phyloP scores from a whole-genome alignment of 2,888 invertebrate species.

The Drosophila demipolita region DNA sequence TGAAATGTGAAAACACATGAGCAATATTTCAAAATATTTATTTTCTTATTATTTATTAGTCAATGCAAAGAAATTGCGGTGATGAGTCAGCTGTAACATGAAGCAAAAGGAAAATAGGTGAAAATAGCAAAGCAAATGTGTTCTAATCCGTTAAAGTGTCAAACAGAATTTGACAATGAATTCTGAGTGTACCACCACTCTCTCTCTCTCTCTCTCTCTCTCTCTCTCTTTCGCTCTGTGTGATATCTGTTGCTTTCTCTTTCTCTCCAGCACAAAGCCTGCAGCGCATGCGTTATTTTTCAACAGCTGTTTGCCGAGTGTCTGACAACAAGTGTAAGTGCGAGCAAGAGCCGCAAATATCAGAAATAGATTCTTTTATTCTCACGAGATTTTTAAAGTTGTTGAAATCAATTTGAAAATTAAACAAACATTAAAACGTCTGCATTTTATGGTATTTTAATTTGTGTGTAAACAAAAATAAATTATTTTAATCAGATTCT shows the following conservation, averaged over 20 bases:
- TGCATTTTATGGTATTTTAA: conserved; percentile 19
- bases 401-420: conserved; percentile 9
- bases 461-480: conserved; percentile 66
- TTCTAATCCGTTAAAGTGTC: conserved; percentile 38
- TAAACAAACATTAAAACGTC: conserved; percentile 16
- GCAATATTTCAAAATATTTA: conserved; percentile 20
- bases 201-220: conserved; percentile 18
- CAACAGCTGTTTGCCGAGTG: conserved; percentile 46
- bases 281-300: conserved; percentile 54
- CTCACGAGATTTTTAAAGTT: conserved; percentile 22
- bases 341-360: conserved; percentile 47
- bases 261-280: conserved; percentile 39
- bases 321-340: conserved; percentile 66
- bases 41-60: conserved; percentile 37
- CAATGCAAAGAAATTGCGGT: conserved; percentile 20
- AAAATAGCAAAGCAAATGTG: conserved; percentile 27
- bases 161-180: conserved; percentile 46
- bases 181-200: not conserved
- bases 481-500: not conserved
- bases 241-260: not conserved
- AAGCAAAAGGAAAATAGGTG: conserved; percentile 24
- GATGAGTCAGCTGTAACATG: conserved; percentile 62
- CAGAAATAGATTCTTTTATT: conserved; percentile 12
- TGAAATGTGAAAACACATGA: conserved; percentile 21
- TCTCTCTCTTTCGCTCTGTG: not conserved